These are phyloP conservation scores for Leguminivora glycinivorella DNA, from an alignment of 1,140 invertebrate species.

Conservation along the genomic window DNA sequence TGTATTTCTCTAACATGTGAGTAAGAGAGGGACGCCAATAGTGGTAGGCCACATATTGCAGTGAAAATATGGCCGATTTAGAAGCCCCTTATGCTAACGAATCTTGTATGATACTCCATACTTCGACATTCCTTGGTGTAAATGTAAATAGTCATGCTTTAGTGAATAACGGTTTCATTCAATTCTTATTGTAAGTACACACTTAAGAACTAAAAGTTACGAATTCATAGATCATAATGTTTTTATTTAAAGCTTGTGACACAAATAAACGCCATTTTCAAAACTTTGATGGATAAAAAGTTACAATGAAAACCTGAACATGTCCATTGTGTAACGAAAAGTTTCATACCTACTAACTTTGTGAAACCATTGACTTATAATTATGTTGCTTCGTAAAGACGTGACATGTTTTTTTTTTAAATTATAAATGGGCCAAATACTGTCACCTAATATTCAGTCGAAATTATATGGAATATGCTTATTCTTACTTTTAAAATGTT, in stretches of 20 bases:
- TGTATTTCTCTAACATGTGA: too few relatives aligned
- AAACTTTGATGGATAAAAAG: neutral
- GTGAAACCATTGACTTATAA: too few relatives aligned
- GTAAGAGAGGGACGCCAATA: too few relatives aligned
- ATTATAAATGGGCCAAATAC: too few relatives aligned
- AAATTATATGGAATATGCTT: too few relatives aligned
- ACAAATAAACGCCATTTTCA: neutral
- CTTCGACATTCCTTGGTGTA: constrained; percentile 57
- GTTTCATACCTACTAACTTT: too few relatives aligned
- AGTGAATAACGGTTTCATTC: constrained; percentile 34
- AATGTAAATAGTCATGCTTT: constrained; percentile 57
- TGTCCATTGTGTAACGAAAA: neutral
- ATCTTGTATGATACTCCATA: constrained; percentile 46
- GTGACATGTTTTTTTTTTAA: too few relatives aligned
- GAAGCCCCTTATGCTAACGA: constrained; percentile 16
- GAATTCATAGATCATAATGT: neutral
- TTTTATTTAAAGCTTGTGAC: neutral
- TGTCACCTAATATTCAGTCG: too few relatives aligned
- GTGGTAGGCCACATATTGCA: too few relatives aligned
- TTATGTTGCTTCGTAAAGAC: too few relatives aligned
- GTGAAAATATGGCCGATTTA: too few relatives aligned
- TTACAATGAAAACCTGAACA: neutral
- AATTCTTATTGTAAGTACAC: constrained; percentile 19
- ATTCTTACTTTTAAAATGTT: too few relatives aligned
- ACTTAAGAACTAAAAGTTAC: constrained; percentile 3